Percentiles rank a stretch among this genome's conserved stretches.
phyloP scores from a whole-genome alignment of 1,140 invertebrate species.

The Pseudomyrmex flavicornis region DNA sequence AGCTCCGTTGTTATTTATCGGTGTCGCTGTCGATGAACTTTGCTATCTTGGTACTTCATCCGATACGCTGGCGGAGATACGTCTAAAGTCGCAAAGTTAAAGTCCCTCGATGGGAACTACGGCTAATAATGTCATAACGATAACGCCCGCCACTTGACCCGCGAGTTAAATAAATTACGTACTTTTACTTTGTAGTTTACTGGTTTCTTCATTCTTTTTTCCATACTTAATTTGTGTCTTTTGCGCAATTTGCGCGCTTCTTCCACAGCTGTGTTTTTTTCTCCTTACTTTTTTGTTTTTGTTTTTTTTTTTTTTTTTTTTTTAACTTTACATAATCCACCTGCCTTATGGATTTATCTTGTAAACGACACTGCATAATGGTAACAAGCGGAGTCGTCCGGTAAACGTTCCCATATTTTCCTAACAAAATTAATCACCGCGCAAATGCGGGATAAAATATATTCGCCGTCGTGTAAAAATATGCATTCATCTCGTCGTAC shows the following conservation, averaged over 20 bases:
- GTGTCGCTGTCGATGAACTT: neutral
- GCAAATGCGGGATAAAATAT: conserved; percentile 31
- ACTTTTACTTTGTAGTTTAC: neutral
- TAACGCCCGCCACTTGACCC: too few relatives aligned
- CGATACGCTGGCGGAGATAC: too few relatives aligned
- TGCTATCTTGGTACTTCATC: neutral
- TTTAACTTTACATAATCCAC: neutral
- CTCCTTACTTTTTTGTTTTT: too few relatives aligned
- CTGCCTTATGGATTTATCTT: neutral
- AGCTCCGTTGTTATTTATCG: neutral
- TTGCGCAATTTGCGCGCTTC: too few relatives aligned
- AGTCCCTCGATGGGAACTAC: too few relatives aligned
- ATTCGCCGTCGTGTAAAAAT: conserved; percentile 50
- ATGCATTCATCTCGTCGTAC: conserved; percentile 51
- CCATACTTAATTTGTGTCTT: neutral
- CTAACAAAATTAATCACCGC: conserved; percentile 49
- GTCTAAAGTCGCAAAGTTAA: too few relatives aligned
- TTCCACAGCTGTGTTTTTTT: neutral
- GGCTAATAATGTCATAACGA: too few relatives aligned
- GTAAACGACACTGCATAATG: conserved; percentile 12
- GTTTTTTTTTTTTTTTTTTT: neutral
- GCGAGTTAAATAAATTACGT: too few relatives aligned
- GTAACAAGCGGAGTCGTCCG: conserved; percentile 2
- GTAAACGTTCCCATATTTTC: conserved; percentile 31
- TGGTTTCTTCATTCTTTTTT: neutral